Conservation (phyloP, 2,113 vertebrate species). For the Noturus placidus region DNA sequence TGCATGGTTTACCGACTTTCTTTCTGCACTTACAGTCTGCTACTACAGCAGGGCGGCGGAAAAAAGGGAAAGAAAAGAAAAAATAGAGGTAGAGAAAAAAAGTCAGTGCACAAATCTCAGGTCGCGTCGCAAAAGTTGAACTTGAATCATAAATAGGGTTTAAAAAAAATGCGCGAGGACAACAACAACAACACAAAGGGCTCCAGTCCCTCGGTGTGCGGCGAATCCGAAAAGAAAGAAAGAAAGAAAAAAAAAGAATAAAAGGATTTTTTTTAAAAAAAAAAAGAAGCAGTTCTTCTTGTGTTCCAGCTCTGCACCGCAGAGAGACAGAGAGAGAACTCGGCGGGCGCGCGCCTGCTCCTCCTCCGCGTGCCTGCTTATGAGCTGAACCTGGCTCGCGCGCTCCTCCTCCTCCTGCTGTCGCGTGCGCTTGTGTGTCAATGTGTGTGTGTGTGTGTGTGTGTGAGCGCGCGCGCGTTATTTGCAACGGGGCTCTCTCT, state of each 20-base stretch:
- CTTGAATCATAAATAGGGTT: conserved; percentile 3
- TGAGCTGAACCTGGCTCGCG: neutral
- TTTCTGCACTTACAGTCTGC: conserved; percentile 63
- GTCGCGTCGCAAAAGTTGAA: neutral
- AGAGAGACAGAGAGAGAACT: conserved; percentile 33
- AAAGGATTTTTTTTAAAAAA: neutral
- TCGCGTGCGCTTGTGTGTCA: neutral
- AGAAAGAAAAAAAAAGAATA: neutral
- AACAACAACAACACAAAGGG: neutral
- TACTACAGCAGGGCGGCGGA: conserved; percentile 51
- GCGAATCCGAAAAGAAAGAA: conserved; percentile 18
- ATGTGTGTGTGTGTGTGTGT: neutral
- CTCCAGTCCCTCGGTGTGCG: conserved; percentile 17
- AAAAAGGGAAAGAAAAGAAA: conserved; percentile 46
- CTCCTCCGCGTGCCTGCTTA: conserved; percentile 5
- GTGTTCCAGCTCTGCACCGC: conserved; percentile 36
- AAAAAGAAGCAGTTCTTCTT: neutral
- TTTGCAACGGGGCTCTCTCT: neutral
- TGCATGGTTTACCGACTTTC: conserved; percentile 63
- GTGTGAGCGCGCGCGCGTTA: neutral
- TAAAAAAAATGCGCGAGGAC: conserved; percentile 58
- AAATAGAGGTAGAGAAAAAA: conserved; percentile 24
- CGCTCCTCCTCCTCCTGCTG: neutral
- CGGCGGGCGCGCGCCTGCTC: conserved; percentile 21
- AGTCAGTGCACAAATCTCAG: conserved; percentile 14